Base-by-base conservation (phyloP, 1,140 invertebrate genomes). In the Drosophila nebulosa region DNA sequence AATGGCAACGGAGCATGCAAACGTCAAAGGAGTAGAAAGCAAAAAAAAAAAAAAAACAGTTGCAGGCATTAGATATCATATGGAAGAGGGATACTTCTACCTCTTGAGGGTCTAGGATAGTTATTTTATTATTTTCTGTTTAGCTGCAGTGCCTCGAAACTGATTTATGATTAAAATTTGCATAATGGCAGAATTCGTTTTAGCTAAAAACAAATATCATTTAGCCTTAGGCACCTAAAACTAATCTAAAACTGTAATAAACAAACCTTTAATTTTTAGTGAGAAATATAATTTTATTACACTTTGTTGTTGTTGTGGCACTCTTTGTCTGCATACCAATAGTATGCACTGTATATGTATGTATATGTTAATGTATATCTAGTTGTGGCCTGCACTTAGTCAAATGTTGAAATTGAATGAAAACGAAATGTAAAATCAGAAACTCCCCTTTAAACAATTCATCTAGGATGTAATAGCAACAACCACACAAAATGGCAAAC, bases 1-100 rank as follows among this genome's bases (percentile, higher is more conserved):
- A 86, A 86, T 86, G 83, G 83, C 56, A 88, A 65, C 68, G 64
- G 64, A 69, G 80, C 83, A 86, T 86, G 83, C 83, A 88, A 86
- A 88, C 83, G 83, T 88, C 83, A 88, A 69, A 46, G 30, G 10
- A 32, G 30, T 32, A 32, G 14, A 21, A 10, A n/a, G n/a, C n/a
- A n/a, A n/a, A n/a, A n/a, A n/a, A n/a, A n/a, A n/a, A n/a, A n/a
- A n/a, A n/a, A 46, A 46, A 78, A 78, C 78, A 81, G 78, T 81
- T 83, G 81, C 68, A 78, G 64, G 72, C 63, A 63, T 78, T 81
- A 88, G 83, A 88, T 83, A 78, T 35, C 39, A 26, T 56, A 46
- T 24, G 18, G 21, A 26, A 10, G 30, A 35, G 7, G n/a, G 9
- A 55, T 63, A 35, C 35, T 46, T 61, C 42, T 72, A 58, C 51